Base-by-base conservation (phyloP, 2,888 invertebrate genomes). In the Acronicta leporina region DNA sequence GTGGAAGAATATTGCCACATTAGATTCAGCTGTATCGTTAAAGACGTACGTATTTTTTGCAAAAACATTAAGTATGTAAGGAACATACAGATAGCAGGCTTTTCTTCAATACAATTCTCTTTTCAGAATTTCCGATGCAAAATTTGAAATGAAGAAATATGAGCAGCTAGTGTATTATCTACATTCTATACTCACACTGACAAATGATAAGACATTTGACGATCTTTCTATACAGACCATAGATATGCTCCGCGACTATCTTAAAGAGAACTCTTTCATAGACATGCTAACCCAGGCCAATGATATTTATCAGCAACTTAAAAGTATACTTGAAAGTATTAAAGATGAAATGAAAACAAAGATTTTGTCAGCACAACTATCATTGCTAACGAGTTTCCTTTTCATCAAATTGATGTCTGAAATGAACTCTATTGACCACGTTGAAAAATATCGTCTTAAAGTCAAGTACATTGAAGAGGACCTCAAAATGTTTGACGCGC, bases 381-480 rank as follows among this genome's bases (percentile, higher is more conserved):
- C 91, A 56, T 72, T 92, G 47, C 75, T 94, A 16, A 87, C 95
- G 5, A 96, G 96, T 70, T 86, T 95, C 16, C 71, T 96, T 0
- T 95, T 96, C 75, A 83, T 95, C 0, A 91, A 94, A 71, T 83
- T 97, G 5, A 95, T 96, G 81, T 94, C 96, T 0, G 95, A 96
- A 83, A 92, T 97, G 11, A 96, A 96, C 15, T 88, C 96, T 0
- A 96, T 98, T 6, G 99, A 99, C 93, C 98, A 98, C 0, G 96
- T 97, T 0, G 96, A 97, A 60, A 98, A 98, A 87, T 95, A 96
- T 69, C 94, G 95, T 0, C 87, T 98, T 0, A 97, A 97, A 89
- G 95, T 96, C 10, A 87, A 95, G 45, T 97, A 98, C 73, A 92
- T 96, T 13, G 87, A 95, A 25, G 96, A 97, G 76, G 97, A 98